phyloP scores from a whole-genome alignment of 2,797 vertebrate species.

The Nannoperca australis region DNA sequence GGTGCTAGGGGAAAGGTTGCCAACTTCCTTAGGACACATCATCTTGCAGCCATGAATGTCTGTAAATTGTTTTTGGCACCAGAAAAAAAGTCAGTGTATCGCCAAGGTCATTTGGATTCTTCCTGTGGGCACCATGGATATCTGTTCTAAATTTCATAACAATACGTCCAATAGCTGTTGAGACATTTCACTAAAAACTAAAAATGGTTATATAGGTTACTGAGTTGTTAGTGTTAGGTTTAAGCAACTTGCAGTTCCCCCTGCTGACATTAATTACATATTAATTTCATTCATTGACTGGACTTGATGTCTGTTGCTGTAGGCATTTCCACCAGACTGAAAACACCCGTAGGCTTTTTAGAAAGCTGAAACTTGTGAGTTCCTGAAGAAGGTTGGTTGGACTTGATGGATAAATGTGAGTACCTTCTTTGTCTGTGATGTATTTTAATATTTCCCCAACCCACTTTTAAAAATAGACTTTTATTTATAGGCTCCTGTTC shows the following conservation, averaged over 20 bases:
- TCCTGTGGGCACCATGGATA: too few species aligned
- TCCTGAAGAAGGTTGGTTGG: conserved; percentile 10
- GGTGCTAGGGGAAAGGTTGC: background rate
- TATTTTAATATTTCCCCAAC: conserved; percentile 3
- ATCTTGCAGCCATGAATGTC: background rate
- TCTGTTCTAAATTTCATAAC: too few species aligned
- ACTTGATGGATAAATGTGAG: conserved; percentile 28
- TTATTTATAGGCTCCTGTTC: too few species aligned
- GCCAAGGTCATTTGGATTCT: too few species aligned
- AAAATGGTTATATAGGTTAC: too few species aligned
- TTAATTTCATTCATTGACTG: background rate
- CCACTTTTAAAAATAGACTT: background rate
- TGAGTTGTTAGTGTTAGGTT: too few species aligned
- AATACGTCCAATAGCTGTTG: too few species aligned
- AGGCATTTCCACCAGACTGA: background rate
- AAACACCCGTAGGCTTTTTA: background rate
- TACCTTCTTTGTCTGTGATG: conserved; percentile 1
- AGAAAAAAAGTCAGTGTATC: too few species aligned
- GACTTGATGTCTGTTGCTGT: background rate
- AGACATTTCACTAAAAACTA: too few species aligned
- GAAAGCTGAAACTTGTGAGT: background rate
- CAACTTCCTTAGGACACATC: background rate
- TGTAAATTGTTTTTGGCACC: too few species aligned
- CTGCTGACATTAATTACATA: background rate
- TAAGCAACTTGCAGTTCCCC: background rate